These are phyloP conservation scores for Crocidura indochinensis DNA, from an alignment of 2,797 vertebrate species.

Conservation along the genomic window DNA sequence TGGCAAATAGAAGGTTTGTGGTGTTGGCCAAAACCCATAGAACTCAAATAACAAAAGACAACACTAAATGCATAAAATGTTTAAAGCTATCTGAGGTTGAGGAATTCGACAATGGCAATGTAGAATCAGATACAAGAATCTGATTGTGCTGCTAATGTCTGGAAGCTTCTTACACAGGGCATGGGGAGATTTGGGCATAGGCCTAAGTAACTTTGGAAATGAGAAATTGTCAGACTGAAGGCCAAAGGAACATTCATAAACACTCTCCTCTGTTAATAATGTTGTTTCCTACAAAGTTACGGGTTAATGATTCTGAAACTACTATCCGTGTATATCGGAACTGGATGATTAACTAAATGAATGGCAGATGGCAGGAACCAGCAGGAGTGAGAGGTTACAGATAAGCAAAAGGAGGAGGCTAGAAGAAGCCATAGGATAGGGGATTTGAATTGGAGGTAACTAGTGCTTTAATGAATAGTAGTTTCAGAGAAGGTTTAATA, in stretches of 20 bases:
- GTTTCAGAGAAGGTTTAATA: not conserved
- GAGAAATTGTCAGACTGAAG: not conserved
- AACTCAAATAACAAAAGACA: not conserved
- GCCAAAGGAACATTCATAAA: rapidly evolving
- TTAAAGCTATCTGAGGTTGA: not conserved
- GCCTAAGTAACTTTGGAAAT: not conserved
- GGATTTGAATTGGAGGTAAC: not conserved
- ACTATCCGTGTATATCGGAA: rapidly evolving
- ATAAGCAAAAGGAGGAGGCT: not conserved
- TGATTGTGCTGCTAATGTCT: not conserved
- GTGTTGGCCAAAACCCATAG: not conserved
- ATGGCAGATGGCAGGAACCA: not conserved
- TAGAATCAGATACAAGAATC: not conserved
- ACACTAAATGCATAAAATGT: not conserved
- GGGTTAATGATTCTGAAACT: not conserved
- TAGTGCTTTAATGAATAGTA: not conserved
- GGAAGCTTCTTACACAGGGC: not conserved
- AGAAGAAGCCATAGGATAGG: not conserved
- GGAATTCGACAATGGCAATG: not conserved
- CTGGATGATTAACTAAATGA: not conserved
- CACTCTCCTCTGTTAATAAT: too few species aligned
- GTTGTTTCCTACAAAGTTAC: not conserved
- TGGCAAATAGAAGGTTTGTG: too few species aligned
- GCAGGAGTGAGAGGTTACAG: not conserved
- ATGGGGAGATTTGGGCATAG: not conserved